Evolutionary conservation across 2,797 vertebrate genomes (phyloP), one percentile per base, ranked within the genome.

Genomic region (Megaceryle alcyon): DNA sequence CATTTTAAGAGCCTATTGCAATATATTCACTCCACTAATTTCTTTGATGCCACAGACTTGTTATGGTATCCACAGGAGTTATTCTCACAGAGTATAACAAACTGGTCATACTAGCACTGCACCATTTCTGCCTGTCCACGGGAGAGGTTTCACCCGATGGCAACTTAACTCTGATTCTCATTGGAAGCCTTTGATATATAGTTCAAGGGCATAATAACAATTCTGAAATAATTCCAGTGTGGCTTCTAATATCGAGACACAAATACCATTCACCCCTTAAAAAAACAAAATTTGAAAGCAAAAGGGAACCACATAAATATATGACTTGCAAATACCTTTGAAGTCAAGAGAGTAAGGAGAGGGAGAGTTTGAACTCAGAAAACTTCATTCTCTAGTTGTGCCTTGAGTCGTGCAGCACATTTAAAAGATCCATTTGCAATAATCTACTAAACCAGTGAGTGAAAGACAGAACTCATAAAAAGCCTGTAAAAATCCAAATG

Each of bases 381-480:
- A 93, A 92, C 93, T 93, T 91, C 86, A 35, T 92, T 93, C 93
- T 95, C 59, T 81, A 19, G 68, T 91, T 89, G 90, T 96, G 90
- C 90, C 89, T 89, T 91, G 94, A 96, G 83, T 96, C 88, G 87
- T 95, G 94, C 86, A 73, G 71, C 94, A 96, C 96, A 92, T 95
- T 96, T 95, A 28, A 93, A 95, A 95, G 95, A 94, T 89, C 93
- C 88, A 94, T 95, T 92, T 95, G 94, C 92, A 92, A 93, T 96
- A 95, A 93, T 95, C 95, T 93, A 91, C 93, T 87, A 92, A 94
- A 96, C 57, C 93, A 96, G 94, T 75, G 75, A 97, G 93, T 96
- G 96, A 96, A 96, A 96, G 96, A 95, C 94, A 96, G 93, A 96
- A 94, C 76, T 91, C 91, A 94, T 96, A 95, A 96, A 94, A 95